Base-by-base conservation (phyloP, 1,140 invertebrate genomes). In the Trichogramma pretiosum region DNA sequence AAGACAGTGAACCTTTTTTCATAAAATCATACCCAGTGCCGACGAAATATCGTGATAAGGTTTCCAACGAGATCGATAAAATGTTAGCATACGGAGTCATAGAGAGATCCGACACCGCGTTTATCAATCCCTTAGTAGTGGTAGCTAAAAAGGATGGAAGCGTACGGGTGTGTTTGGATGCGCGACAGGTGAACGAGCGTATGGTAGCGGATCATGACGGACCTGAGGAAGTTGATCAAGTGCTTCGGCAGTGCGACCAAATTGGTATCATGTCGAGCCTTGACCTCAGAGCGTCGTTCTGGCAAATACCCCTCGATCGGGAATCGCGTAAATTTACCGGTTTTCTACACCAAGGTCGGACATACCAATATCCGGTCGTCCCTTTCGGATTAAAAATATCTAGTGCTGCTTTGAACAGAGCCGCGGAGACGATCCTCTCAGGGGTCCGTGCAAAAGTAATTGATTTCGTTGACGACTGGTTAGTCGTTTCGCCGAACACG, bases 151-250 rank as follows among this genome's bases (percentile, higher is more conserved):
- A 34, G 16, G 57, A 62, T 52, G 55, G 56, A 0, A 42, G 57
- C 2, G 52, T 67, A 2, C 45, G 63, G 30, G 37, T 66, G 24
- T 60, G 61, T 19, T 48, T 66, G 32, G 62, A 69, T 48, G 64
- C 61, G 0, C 33, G 65, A 23, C 46, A 53, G 16, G 34, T 66
- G 19, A 67, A 67, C 43, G 39, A 54, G 17, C 43, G 44, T 5
- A 59, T 65, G 49, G 14, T 50, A 14, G 23, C 56, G 2, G 62
- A 67, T 21, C 34, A 56, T 5, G 64, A 64, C n/a, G n/a, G 11
- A 8, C n/a, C 7, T 32, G 19, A 35, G 9, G 13, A n/a, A n/a
- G n/a, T n/a, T n/a, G n/a, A 33, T 9, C 11, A 5, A 18, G 43
- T 16, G 19, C 28, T 13, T 23, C 32, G 24, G 8, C 36, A 11